These are phyloP conservation scores for Hydroisotoma schaefferi DNA, from an alignment of 2,888 invertebrate species.

Conservation along the genomic window DNA sequence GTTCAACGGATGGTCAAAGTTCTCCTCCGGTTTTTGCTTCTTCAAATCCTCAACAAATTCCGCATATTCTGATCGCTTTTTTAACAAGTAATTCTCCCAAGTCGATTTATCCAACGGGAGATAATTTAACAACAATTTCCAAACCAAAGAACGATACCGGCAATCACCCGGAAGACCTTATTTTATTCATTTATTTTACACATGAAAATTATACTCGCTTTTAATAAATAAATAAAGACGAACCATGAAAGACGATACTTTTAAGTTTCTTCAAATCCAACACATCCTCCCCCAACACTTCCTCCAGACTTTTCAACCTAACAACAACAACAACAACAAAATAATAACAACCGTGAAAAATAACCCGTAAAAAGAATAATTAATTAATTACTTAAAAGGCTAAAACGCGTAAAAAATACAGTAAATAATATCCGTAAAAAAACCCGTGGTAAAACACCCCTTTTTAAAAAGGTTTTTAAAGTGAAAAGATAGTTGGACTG, in stretches of 20 bases:
- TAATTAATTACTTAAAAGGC: no score
- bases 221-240: constrained; percentile 9
- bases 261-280: constrained; percentile 59
- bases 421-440: no score
- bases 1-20: constrained; percentile 83
- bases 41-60: constrained; percentile 71
- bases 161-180: constrained; percentile 84
- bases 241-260: constrained; percentile 34
- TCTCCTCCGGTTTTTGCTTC: constrained; percentile 56
- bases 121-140: constrained; percentile 85
- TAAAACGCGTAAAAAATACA: no score
- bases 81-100: constrained; percentile 66
- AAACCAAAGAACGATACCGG: constrained; percentile 75
- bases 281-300: constrained; percentile 64
- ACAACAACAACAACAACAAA: no score
- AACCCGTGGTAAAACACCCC: no score
- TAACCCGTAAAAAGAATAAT: no score
- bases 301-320: constrained; percentile 78
- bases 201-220: not conserved
- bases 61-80: constrained; percentile 75
- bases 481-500: no score
- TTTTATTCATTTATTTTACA: constrained; percentile 36
- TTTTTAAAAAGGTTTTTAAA: no score
- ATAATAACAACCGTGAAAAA: no score
- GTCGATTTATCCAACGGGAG: constrained; percentile 66